Percentiles rank a stretch among this genome's conserved stretches.
Evolutionary conservation across 30 jellyfish, hydroid and myxozoan genomes (phyloP).

Genomic region (Chrysaora quinquecirrha): DNA sequence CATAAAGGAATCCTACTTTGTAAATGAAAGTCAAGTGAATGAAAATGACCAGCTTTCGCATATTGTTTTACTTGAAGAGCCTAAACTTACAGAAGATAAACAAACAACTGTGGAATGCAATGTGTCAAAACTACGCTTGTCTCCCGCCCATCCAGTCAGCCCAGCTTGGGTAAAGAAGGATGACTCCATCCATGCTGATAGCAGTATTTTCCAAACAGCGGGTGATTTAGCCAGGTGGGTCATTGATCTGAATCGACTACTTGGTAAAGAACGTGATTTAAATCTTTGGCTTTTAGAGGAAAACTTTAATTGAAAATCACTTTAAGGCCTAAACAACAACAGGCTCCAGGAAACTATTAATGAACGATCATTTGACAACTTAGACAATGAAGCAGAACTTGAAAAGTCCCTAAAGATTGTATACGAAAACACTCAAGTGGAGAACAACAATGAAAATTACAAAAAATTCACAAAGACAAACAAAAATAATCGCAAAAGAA

Average conservation of each 20-base stretch:
- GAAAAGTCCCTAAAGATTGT: neutral
- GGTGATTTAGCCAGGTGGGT: neutral
- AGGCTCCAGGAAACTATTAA: neutral
- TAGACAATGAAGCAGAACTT: neutral
- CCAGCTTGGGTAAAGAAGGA: neutral
- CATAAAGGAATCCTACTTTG: conserved; percentile 22
- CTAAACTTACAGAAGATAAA: neutral
- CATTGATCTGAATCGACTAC: neutral
- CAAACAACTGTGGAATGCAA: neutral
- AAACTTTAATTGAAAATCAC: neutral
- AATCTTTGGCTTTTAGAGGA: neutral
- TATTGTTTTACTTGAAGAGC: neutral
- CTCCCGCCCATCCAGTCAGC: neutral
- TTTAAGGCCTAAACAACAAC: neutral
- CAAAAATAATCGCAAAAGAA: neutral
- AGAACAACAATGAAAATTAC: neutral
- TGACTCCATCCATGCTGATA: neutral
- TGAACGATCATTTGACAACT: neutral
- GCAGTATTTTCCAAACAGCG: neutral
- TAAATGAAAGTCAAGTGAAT: neutral
- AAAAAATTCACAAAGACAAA: neutral
- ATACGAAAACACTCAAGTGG: neutral
- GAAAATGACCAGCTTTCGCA: neutral
- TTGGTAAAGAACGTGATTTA: neutral
- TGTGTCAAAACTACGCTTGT: neutral